These are phyloP conservation scores for Portunus trituberculatus DNA, from an alignment of 1,140 invertebrate species.

Conservation along the genomic window DNA sequence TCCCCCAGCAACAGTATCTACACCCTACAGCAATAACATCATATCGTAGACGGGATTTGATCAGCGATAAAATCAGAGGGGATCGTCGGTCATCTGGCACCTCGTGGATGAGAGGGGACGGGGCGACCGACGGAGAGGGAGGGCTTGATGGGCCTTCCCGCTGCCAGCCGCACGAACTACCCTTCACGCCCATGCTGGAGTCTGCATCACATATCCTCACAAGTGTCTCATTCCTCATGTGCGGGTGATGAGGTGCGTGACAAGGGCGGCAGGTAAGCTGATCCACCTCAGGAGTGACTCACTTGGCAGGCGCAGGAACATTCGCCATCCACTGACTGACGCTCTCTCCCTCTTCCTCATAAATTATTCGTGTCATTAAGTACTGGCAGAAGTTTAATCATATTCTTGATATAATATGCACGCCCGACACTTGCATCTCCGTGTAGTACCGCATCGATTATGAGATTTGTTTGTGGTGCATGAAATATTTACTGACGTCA, in stretches of 20 bases:
- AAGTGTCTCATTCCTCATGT: neutral
- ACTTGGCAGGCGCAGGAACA: neutral
- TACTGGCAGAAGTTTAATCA: slow-evolving; percentile 23
- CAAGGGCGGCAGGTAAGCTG: neutral
- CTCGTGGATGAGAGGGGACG: neutral
- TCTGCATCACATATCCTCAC: neutral
- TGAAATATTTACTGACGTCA: neutral
- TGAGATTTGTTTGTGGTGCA: neutral
- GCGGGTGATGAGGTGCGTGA: neutral
- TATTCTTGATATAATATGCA: slow-evolving; percentile 4
- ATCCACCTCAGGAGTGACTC: neutral
- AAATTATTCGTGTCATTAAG: slow-evolving; percentile 15
- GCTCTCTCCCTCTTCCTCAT: neutral
- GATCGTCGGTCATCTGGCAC: slow-evolving; percentile 58
- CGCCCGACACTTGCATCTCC: neutral
- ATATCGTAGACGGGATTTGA: slow-evolving; percentile 28
- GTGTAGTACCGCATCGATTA: neutral
- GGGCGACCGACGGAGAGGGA: neutral
- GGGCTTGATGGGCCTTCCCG: neutral
- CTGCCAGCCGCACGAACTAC: slow-evolving; percentile 25
- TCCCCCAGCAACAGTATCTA: neutral
- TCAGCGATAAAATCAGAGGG: slow-evolving; percentile 39
- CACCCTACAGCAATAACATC: neutral
- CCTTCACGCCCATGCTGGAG: neutral
- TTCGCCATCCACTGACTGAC: neutral